A percentile compares a stretch with the other conserved stretches of the same genome.
Conservation (phyloP, 2,113 vertebrate genomes). For the Tinamus guttatus region DNA sequence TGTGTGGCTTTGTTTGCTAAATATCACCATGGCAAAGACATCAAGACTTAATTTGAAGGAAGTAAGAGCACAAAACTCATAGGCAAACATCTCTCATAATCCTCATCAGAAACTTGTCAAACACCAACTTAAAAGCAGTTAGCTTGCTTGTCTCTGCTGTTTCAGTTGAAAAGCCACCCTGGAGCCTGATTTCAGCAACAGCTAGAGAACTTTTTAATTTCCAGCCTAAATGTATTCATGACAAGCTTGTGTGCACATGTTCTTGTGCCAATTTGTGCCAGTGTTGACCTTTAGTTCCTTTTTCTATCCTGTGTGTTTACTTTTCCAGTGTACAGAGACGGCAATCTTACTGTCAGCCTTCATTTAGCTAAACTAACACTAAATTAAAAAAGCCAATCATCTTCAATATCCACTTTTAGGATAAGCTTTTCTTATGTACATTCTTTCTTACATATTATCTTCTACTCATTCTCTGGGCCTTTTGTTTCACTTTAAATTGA, state of each 20-base stretch:
- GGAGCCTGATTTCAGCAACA: not conserved
- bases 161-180: not conserved
- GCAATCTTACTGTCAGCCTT: constrained; percentile 37
- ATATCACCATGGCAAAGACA: constrained; percentile 33
- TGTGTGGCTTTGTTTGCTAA: constrained; percentile 56
- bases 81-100: not conserved
- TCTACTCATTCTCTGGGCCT: not conserved
- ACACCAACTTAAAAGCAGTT: not conserved
- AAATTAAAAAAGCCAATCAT: not conserved
- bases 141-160: not conserved
- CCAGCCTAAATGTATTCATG: not conserved
- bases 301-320: not conserved
- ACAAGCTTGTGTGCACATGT: not conserved
- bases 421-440: not conserved
- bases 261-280: not conserved
- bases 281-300: constrained; percentile 24
- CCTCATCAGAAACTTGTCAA: not conserved
- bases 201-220: not conserved
- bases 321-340: constrained; percentile 3
- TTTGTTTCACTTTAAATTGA: constrained; percentile 12
- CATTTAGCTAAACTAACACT: constrained; percentile 5
- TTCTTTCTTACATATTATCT: not conserved
- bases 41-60: not conserved
- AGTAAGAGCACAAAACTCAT: not conserved
- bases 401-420: constrained; percentile 1